Percentiles rank a stretch among this genome's conserved stretches.
phyloP scores from a whole-genome alignment of 1,140 invertebrate species.

The Telenomus remus region DNA sequence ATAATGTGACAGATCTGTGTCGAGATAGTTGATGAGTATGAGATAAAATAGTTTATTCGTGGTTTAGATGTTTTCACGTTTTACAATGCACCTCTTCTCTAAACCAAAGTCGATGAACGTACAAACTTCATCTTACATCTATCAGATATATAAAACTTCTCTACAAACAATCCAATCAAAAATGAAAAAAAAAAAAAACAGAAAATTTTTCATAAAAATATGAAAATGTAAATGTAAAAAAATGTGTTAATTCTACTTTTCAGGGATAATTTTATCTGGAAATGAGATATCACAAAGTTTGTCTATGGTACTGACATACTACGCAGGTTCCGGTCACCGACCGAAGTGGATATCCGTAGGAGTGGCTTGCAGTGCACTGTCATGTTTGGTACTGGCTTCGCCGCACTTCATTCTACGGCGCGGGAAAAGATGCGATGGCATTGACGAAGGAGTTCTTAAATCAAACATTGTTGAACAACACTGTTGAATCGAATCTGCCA shows the following conservation, averaged over 20 bases:
- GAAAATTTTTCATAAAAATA: too few relatives aligned
- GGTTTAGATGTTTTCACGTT: constrained; percentile 32
- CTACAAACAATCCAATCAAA: not conserved
- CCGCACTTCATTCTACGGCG: constrained; percentile 83
- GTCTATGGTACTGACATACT: constrained; percentile 78
- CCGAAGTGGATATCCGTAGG: constrained; percentile 82
- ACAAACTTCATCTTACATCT: constrained; percentile 20
- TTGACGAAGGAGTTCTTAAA: constrained; percentile 73
- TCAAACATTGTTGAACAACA: constrained; percentile 63
- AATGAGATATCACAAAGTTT: constrained; percentile 84
- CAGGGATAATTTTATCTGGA: constrained; percentile 82
- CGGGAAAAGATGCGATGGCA: constrained; percentile 76
- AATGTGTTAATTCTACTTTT: too few relatives aligned
- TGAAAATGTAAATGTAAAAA: too few relatives aligned
- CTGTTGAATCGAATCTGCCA: constrained; percentile 51
- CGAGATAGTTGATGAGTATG: constrained; percentile 36
- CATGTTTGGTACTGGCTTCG: constrained; percentile 79
- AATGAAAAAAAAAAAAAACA: not conserved
- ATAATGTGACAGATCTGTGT: constrained; percentile 46
- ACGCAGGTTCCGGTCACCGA: constrained; percentile 78
- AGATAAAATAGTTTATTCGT: constrained; percentile 51
- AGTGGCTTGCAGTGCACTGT: constrained; percentile 78
- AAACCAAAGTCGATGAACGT: constrained; percentile 36
- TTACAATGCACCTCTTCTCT: constrained; percentile 32
- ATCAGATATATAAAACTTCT: constrained; percentile 35